A percentile compares a stretch with the other conserved stretches of the same genome.
Conservation (phyloP, 2,113 vertebrate genomes). For the Nematolebias whitei region DNA sequence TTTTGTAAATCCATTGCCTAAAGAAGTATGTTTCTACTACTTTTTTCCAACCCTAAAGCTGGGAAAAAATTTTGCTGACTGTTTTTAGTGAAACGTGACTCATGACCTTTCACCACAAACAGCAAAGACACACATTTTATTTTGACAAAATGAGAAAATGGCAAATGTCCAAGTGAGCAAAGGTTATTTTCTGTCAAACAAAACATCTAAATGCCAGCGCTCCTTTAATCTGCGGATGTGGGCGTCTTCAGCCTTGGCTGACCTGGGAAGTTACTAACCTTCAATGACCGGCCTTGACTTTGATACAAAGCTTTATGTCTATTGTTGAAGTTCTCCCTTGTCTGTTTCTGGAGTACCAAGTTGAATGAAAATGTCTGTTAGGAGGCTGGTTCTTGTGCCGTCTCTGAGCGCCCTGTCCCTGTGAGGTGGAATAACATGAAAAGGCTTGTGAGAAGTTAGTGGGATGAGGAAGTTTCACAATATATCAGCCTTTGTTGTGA, state of each 20-base stretch:
- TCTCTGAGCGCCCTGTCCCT: constrained; percentile 23
- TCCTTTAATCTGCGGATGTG: constrained; percentile 49
- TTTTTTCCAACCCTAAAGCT: constrained; percentile 10
- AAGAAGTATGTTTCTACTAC: background rate
- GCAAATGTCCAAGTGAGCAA: constrained; percentile 26
- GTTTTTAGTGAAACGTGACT: constrained; percentile 5
- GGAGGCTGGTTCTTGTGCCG: constrained; percentile 31
- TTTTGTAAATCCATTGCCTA: too few species aligned
- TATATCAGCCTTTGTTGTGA: constrained; percentile 36
- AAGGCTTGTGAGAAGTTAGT: constrained; percentile 38
- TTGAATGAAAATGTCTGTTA: constrained; percentile 45
- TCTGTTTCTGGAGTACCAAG: constrained; percentile 17
- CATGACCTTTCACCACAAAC: constrained; percentile 6
- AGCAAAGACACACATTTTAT: constrained; percentile 11
- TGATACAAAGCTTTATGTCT: constrained; percentile 26
- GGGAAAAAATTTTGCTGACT: background rate
- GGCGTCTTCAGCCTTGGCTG: constrained; percentile 40
- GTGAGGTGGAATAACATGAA: constrained; percentile 30
- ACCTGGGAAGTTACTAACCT: constrained; percentile 37
- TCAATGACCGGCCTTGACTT: constrained; percentile 38
- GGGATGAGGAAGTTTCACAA: constrained; percentile 45
- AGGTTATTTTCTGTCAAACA: constrained; percentile 13
- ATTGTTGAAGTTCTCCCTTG: constrained; percentile 30
- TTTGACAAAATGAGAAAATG: constrained; percentile 14
- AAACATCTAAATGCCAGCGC: constrained; percentile 41